Conservation (phyloP, 2,888 invertebrate genomes). For the Lasioglossum lativentre region DNA sequence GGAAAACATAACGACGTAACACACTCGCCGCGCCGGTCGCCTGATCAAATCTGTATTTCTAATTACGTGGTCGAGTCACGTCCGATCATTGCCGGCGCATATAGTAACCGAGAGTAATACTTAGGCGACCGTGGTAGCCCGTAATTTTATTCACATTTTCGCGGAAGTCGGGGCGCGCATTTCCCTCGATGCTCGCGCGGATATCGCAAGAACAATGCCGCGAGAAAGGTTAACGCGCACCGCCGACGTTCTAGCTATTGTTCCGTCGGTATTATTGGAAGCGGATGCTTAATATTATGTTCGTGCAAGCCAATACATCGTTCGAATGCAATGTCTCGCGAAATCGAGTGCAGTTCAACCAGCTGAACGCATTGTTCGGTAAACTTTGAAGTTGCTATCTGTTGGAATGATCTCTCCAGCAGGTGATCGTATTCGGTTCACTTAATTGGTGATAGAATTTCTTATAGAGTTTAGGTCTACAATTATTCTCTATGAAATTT, state of each 20-base stretch:
- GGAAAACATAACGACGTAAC: neutral
- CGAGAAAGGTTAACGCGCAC: slow-evolving; percentile 49
- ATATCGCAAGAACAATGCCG: slow-evolving; percentile 21
- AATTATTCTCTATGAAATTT: neutral
- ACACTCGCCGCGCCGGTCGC: neutral
- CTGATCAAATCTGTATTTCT: slow-evolving; percentile 37
- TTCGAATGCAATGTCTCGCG: neutral
- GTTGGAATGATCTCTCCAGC: neutral
- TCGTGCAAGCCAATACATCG: slow-evolving; percentile 61
- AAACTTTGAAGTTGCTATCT: neutral
- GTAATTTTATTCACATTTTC: slow-evolving; percentile 63
- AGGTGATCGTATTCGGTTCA: neutral
- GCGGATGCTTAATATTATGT: slow-evolving; percentile 71
- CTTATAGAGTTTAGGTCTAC: neutral
- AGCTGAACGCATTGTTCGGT: neutral
- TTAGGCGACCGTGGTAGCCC: slow-evolving; percentile 37
- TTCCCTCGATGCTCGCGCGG: slow-evolving; percentile 2
- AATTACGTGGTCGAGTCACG: slow-evolving; percentile 26
- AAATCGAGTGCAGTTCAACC: neutral
- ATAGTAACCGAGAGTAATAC: slow-evolving; percentile 53
- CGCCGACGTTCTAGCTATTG: slow-evolving; percentile 55
- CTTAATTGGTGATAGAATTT: neutral
- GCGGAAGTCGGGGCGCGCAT: neutral
- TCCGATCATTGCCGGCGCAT: slow-evolving; percentile 42
- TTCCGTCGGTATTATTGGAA: slow-evolving; percentile 70